These are phyloP conservation scores for Caenorhabditis sulstoni DNA, from an alignment of 2,888 invertebrate species.

Conservation along the genomic window DNA sequence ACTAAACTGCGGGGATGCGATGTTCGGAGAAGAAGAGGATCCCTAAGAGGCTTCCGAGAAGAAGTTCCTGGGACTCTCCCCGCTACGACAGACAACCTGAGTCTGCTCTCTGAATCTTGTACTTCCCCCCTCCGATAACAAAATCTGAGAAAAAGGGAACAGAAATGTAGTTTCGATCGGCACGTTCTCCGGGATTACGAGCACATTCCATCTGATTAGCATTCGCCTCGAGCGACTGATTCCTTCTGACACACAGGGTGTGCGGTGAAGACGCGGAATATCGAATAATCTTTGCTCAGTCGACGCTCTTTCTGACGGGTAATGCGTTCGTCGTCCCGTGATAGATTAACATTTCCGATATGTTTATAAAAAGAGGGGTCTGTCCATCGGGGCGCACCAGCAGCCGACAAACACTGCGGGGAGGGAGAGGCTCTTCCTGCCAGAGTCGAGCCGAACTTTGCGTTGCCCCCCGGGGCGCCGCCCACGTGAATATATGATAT, in stretches of 20 bases:
- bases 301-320: neutral
- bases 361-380: conserved; percentile 45
- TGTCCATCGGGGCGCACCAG: conserved; percentile 16
- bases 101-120: too few relatives aligned
- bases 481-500: conserved; percentile 60
- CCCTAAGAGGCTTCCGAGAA: too few relatives aligned
- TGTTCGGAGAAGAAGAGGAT: too few relatives aligned
- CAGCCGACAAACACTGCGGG: conserved; percentile 24
- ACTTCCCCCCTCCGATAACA: neutral
- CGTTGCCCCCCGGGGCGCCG: conserved; percentile 51
- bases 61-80: too few relatives aligned
- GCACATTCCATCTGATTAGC: neutral
- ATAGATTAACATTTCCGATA: conserved; percentile 55
- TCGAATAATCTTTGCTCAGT: conserved; percentile 31
- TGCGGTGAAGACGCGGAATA: conserved; percentile 10
- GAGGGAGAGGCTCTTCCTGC: neutral
- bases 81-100: too few relatives aligned
- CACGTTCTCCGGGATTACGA: conserved; percentile 10
- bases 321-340: conserved; percentile 7
- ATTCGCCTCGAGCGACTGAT: neutral
- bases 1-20: conserved; percentile 36
- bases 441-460: conserved; percentile 39
- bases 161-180: neutral
- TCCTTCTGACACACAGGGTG: neutral
- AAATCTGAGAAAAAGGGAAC: conserved; percentile 4